phyloP scores from a whole-genome alignment of 2,113 vertebrate genomes.

The Peucedramus taeniatus region DNA sequence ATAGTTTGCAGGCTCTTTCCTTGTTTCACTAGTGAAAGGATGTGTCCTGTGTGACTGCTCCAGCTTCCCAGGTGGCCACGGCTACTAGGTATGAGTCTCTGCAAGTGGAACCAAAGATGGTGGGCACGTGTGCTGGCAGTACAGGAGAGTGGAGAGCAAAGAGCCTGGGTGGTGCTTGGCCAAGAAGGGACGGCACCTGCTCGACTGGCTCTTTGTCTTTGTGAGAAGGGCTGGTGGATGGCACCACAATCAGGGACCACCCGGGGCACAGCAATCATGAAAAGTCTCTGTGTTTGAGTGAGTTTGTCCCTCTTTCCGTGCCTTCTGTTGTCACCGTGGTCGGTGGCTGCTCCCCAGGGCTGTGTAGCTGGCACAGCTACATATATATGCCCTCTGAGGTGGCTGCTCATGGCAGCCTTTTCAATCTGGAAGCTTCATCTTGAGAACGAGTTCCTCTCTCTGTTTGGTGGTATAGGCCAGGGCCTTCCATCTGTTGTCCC shows the following conservation, averaged over 20 bases:
- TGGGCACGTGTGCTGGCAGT: no score
- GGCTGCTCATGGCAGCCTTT: not conserved
- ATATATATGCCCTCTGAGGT: not conserved
- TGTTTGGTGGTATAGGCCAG: not conserved
- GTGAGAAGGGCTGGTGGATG: not conserved
- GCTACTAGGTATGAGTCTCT: no score
- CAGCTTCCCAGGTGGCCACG: no score
- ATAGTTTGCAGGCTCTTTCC: no score
- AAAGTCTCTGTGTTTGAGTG: not conserved
- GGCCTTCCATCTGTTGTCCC: no score
- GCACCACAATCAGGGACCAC: fast-evolving
- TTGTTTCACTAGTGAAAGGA: no score
- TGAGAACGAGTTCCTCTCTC: not conserved
- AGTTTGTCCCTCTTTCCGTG: not conserved
- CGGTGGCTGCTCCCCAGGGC: fast-evolving
- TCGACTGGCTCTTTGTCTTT: not conserved
- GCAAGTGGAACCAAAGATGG: no score
- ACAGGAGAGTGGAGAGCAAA: no score
- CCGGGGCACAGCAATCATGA: not conserved
- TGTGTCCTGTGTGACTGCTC: no score
- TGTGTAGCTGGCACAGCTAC: no score
- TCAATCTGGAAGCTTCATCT: not conserved
- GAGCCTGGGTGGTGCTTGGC: no score
- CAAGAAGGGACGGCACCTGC: no score
- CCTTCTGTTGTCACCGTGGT: not conserved